These are phyloP conservation scores for Todus mexicanus DNA, from an alignment of 2,797 vertebrate genomes.

Conservation along the genomic window DNA sequence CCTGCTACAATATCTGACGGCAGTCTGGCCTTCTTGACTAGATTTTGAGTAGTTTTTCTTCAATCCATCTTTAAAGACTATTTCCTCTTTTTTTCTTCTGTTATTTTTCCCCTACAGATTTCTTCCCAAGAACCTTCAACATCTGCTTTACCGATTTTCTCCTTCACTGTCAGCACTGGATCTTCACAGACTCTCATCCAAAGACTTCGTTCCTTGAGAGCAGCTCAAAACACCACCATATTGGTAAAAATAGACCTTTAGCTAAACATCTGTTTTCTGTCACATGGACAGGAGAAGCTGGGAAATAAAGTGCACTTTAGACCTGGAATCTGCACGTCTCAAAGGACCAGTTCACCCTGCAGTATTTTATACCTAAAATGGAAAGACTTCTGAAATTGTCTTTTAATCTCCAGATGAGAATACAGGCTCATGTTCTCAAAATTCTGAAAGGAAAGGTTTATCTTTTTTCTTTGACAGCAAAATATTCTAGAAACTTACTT, in stretches of 20 bases:
- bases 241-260: neutral
- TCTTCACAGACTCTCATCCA: neutral
- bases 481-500: neutral
- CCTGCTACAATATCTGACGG: neutral
- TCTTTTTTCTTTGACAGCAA: neutral
- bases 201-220: neutral
- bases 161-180: neutral
- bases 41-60: neutral
- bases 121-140: neutral
- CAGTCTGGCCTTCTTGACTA: neutral
- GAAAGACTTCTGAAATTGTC: neutral
- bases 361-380: neutral
- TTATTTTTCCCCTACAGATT: accelerated
- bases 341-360: neutral
- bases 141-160: neutral
- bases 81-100: neutral
- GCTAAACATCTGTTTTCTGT: neutral
- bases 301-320: neutral
- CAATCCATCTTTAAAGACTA: neutral
- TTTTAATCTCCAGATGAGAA: neutral
- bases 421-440: neutral
- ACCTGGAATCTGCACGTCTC: neutral
- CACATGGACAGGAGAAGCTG: neutral
- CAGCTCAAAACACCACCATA: neutral
- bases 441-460: neutral